Conservation (phyloP, 2,113 vertebrate species). For the Pelvicachromis taeniatus region DNA sequence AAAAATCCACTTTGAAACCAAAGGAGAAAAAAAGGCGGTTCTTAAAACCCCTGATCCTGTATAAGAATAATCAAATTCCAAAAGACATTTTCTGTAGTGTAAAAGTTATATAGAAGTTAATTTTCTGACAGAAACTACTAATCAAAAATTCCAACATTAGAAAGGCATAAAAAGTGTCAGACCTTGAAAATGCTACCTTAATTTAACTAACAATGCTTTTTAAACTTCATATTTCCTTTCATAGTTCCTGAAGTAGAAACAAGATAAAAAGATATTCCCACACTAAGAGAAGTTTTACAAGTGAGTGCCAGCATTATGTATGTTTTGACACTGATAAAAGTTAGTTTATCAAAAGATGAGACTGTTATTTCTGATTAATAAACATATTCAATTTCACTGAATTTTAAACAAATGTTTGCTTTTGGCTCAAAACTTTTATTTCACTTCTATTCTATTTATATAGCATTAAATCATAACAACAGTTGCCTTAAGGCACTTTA, state of each 20-base stretch:
- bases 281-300: not conserved
- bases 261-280: not conserved
- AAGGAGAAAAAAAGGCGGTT: rapidly evolving
- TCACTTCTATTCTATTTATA: not conserved
- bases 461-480: not conserved
- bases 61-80: not conserved
- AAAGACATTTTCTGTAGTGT: not conserved
- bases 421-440: not conserved
- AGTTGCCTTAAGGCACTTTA: not conserved
- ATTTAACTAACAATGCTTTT: not conserved
- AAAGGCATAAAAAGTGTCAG: not conserved
- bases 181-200: not conserved
- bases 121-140: not conserved
- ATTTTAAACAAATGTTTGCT: not conserved
- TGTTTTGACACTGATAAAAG: not conserved
- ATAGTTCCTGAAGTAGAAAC: not conserved
- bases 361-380: not conserved
- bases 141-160: not conserved
- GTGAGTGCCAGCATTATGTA: not conserved
- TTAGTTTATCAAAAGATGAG: not conserved
- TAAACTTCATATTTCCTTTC: not conserved
- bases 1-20: not conserved
- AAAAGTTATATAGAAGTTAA: not conserved
- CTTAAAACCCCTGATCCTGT: not conserved
- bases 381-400: not conserved